Base-by-base conservation (phyloP, 2,888 invertebrate genomes). In the Adelphocoris suturalis region DNA sequence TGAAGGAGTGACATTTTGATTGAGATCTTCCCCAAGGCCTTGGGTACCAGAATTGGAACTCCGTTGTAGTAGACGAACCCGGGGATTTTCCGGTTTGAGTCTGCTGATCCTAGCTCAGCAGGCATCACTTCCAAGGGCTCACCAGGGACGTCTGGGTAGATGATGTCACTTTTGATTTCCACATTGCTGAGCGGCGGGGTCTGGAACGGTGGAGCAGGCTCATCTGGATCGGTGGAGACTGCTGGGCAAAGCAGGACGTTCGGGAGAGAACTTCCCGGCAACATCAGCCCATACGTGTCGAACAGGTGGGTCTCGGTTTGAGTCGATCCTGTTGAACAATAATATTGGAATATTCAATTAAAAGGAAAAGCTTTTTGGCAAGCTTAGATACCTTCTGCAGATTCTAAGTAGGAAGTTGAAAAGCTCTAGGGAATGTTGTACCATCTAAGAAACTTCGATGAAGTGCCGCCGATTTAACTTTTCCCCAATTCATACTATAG, bases 211-310 rank as follows among this genome's bases (percentile, higher is more conserved):
- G 85, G 85, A 0, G 55, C 61, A 5, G 37, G 37, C 28, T 61
- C 85, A 28, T 85, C 37, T 5, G 28, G 52, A 37, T 61, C 16
- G 23, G 11, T 46, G 13, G 61, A 37, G 19, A n/a, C 37, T 23
- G 87, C 82, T 57, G 80, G 81, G 16, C 28, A 37, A 16, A 89
- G 82, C 14, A 89, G 37, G n/a, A 89, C 47, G 57, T 28, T 37
- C 7, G 82, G 82, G 16, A 28, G 46, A n/a, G 23, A 27, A 13
- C 52, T 23, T 0, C 81, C 82, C 37, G 89, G 89, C 11, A 82
- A 19, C n/a, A 61, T 37, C 14, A 88, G 48, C 0, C 76, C 47
- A 14, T 78, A 88, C 27, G 88, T 48, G 48, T 88, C 88, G 57
- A 88, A 88, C 37, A 85, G 28, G 19, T 61, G 27, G 5, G 28